Conservation (phyloP, 1,140 invertebrate species). For the Varroa destructor region DNA sequence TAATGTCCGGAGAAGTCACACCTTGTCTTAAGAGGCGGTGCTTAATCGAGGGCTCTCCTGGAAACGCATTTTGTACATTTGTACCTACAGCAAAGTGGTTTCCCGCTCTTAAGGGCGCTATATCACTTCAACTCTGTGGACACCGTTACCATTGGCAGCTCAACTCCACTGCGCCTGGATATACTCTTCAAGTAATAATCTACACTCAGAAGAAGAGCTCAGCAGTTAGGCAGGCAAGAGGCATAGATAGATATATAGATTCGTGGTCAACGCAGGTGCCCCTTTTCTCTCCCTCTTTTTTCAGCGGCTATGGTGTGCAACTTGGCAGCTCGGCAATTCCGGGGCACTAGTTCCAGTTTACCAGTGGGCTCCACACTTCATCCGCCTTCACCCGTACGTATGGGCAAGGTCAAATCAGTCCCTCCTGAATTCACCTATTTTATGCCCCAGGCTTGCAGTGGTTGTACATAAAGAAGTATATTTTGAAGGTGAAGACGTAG, state of each 20-base stretch:
- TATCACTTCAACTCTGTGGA: slow-evolving; percentile 27
- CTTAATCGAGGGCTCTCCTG: background rate
- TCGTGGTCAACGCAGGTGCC: background rate
- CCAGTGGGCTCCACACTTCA: background rate
- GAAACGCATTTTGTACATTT: slow-evolving; percentile 13
- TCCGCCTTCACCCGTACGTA: background rate
- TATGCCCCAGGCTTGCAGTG: slow-evolving; percentile 11
- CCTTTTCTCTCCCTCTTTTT: background rate
- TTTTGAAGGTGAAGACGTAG: slow-evolving; percentile 26
- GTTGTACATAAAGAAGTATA: slow-evolving; percentile 25
- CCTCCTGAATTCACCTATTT: background rate
- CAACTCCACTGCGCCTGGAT: background rate
- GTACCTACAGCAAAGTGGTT: slow-evolving; percentile 28
- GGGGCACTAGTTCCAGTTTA: no score
- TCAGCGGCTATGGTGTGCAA: no score
- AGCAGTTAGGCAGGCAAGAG: background rate
- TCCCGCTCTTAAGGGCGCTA: slow-evolving; percentile 19
- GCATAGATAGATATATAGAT: background rate
- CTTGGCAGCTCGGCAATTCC: no score
- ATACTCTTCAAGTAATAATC: background rate
- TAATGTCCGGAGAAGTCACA: background rate
- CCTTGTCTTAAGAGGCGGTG: background rate
- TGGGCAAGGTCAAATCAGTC: background rate
- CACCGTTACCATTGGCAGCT: slow-evolving; percentile 1
- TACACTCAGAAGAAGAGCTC: background rate